Base-by-base conservation (phyloP, 1,140 invertebrate genomes). In the Halesus radiatus region DNA sequence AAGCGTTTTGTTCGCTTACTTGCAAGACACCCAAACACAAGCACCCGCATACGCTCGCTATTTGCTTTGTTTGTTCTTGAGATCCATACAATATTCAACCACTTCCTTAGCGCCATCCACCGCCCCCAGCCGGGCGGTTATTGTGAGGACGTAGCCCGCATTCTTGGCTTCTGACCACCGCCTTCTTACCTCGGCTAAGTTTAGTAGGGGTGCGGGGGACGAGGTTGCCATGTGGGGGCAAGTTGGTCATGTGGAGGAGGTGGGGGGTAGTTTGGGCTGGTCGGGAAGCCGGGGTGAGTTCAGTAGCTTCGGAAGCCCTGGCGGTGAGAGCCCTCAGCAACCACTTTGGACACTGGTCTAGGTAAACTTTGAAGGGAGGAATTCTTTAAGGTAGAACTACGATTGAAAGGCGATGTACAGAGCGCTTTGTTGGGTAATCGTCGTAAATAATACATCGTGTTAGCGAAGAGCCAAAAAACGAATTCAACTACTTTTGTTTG, bases 111-210 rank as follows among this genome's bases (percentile, higher is more conserved):
- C 53, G 72, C 52, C 52, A 18, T 37, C 72, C 32, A 8, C 32
- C 26, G 16, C 52, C 26, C 23, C 72, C 15, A 4, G 32, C 32
- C 8, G 22, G 52, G 23, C 20, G 53, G 53, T 29, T 37, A 74
- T 74, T 74, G 72, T 58, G 72, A 74, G 26, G 26, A 37, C 52
- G 54, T 5, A 56, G 72, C 72, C 72, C 72, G 72, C 72, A 74
- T 74, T 74, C 72, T 74, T 74, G 54, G 72, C 72, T 58, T 58
- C 72, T 74, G 72, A 74, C 72, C 72, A 32, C 72, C 23, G 16
- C 29, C 32, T 18, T 50, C 70, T 18, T n/a, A 15, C 68, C 22
- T 22, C 32, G 32, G 4, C 32, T 6, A 37, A 37, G 4, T 37
- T 37, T 37, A 37, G 32, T 37, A 37, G 32, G 32, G 32, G 32